Evolutionary conservation across 2,113 vertebrate genomes (phyloP), one percentile per base, ranked within the genome.

Genomic region (Alligator sinensis): DNA sequence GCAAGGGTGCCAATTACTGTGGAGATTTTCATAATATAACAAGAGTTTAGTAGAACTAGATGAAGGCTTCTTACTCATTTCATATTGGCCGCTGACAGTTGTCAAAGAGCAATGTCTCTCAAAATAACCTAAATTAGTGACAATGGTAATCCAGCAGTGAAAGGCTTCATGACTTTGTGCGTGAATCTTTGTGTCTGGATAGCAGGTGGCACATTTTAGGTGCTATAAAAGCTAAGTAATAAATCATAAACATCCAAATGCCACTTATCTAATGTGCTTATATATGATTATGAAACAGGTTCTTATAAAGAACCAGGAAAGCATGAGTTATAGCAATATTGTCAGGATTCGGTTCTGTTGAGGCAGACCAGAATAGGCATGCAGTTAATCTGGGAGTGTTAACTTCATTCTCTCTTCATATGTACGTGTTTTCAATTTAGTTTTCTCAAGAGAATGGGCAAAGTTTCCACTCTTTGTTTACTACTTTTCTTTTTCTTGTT

Each of bases 231-330:
- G 6, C 19, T 58, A 59, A 61, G 1, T 1, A 1, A 11, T 6
- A 9, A 25, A 58, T 62, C 0, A 0, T 22, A 11, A 5, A 0
- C 1, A 12, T 92, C 18, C 22, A 1, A 0, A 12, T 75, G 74
- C 34, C 47, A 47, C 47, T 47, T 68, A 0, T 47, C 0, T 66
- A 2, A 21, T 61, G 47, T 11, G 9, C 0, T 34, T 3, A 14
- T 15, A 6, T 3, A 27, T 2, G 14, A 76, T 82, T 58, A 66
- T 34, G 63, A 55, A 24, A n/a, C 15, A 57, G n/a, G 12, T 19
- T 66, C 34, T 11, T 0, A 0, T 57, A 75, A 34, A 38, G 72
- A 58, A n/a, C 9, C 5, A 4, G 28, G 47, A 84, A 77, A 59
- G 27, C 34, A 55, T 61, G 15, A 7, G 9, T 47, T 80, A 62